A percentile compares a stretch with the other conserved stretches of the same genome.
These are phyloP conservation scores for Rhipidura dahli DNA, from an alignment of 2,113 vertebrate species.

Conservation along the genomic window DNA sequence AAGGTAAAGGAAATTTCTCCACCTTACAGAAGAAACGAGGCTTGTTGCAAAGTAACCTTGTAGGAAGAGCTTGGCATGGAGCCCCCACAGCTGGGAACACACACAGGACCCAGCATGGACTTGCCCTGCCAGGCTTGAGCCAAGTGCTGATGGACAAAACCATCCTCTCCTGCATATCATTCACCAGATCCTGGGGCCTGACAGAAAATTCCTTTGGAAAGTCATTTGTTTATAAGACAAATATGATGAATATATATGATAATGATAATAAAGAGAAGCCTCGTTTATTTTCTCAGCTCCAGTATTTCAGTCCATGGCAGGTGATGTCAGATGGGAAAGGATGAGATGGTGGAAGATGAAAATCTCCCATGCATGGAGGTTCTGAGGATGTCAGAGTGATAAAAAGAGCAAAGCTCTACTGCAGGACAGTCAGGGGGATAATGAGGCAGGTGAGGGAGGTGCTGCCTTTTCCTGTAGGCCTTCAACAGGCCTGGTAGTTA, in stretches of 20 bases:
- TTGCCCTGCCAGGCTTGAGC: not conserved
- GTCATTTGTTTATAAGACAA: not conserved
- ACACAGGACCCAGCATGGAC: not conserved
- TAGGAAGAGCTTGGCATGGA: not conserved
- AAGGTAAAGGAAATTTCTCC: not conserved
- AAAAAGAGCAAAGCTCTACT: not conserved
- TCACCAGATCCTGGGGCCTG: not conserved
- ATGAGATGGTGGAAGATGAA: not conserved
- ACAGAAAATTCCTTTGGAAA: not conserved
- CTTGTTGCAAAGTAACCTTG: not conserved
- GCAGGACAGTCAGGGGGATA: not conserved
- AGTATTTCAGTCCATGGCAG: not conserved
- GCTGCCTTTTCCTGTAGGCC: not conserved
- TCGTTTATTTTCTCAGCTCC: not conserved
- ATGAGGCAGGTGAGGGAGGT: not conserved
- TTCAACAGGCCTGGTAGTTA: not conserved
- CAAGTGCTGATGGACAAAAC: not conserved
- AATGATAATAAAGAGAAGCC: not conserved
- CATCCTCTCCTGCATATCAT: not conserved
- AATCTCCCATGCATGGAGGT: not conserved
- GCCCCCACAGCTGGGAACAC: not conserved
- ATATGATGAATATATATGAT: not conserved
- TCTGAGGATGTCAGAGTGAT: not conserved
- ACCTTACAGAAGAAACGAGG: not conserved
- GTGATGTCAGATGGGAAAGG: not conserved